Evolutionary conservation across 2,888 invertebrate species (phyloP).

Genomic region (Hirtodrosophila cameraria): DNA sequence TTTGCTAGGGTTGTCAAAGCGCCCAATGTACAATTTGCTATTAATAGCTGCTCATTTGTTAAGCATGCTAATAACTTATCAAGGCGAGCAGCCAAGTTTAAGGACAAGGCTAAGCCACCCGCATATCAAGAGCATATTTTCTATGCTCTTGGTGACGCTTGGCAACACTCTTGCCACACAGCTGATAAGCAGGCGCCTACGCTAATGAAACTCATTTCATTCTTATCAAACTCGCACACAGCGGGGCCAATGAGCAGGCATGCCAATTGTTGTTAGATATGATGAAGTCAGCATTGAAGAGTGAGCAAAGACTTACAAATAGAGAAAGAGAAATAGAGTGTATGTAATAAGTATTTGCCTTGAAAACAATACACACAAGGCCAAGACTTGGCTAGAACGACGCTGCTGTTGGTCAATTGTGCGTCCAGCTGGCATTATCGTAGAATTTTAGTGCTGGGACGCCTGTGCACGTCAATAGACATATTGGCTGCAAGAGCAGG

Average conservation of each 20-base stretch:
- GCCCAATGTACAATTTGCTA: conserved; percentile 3
- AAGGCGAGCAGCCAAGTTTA: conserved; percentile 2
- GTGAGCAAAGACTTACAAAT: not conserved
- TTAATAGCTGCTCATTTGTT: conserved; percentile 24
- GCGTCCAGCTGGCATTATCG: no score
- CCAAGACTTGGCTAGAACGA: no score
- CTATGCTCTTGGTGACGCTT: conserved; percentile 16
- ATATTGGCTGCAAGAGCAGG: not conserved
- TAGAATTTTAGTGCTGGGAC: not conserved
- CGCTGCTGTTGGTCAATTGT: no score
- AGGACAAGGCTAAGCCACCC: conserved; percentile 18
- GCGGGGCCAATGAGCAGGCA: conserved; percentile 37
- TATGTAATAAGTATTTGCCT: conserved; percentile 19
- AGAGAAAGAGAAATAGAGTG: not conserved
- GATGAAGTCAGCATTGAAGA: conserved; percentile 22
- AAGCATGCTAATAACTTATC: conserved; percentile 32
- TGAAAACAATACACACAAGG: conserved; percentile 39
- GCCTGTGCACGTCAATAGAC: conserved; percentile 4
- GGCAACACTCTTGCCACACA: conserved; percentile 57
- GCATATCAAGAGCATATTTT: conserved; percentile 23
- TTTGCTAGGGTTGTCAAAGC: conserved; percentile 52
- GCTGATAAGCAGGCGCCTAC: conserved; percentile 45
- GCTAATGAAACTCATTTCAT: conserved; percentile 74
- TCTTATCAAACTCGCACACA: conserved; percentile 73
- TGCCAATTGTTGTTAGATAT: conserved; percentile 52